Conservation (phyloP, 2,888 invertebrate species). For the Drosophila robusta region DNA sequence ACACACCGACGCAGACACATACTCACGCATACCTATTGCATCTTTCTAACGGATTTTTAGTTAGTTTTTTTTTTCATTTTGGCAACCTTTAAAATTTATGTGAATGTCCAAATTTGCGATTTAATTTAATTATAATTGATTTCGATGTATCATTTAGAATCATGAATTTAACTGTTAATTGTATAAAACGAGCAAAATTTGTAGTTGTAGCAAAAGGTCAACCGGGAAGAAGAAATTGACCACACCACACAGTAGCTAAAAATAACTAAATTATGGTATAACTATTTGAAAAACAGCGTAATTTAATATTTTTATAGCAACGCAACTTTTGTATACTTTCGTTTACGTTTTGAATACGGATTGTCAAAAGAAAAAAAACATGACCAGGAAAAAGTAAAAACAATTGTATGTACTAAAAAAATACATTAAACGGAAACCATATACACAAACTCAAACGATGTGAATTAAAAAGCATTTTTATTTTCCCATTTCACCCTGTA, state of each 20-base stretch:
- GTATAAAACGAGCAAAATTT: constrained; percentile 40
- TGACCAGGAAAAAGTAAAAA: constrained; percentile 31
- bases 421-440: constrained; percentile 66
- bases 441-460: constrained; percentile 39
- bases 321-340: constrained; percentile 61
- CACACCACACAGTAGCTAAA: constrained; percentile 55
- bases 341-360: constrained; percentile 48
- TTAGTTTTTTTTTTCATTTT: constrained; percentile 48
- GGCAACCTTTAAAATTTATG: constrained; percentile 49
- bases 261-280: constrained; percentile 56
- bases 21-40: constrained; percentile 68
- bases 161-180: constrained; percentile 50
- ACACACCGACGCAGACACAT: constrained; percentile 42
- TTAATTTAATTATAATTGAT: constrained; percentile 22
- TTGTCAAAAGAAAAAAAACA: constrained; percentile 31
- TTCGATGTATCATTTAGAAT: constrained; percentile 46
- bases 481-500: background rate
- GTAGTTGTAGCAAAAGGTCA: constrained; percentile 48
- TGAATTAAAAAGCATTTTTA: constrained; percentile 25
- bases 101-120: constrained; percentile 56
- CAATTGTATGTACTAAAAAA: constrained; percentile 48
- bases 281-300: constrained; percentile 59
- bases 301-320: constrained; percentile 71
- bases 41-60: constrained; percentile 54
- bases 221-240: constrained; percentile 22